Percentiles rank a stretch among this genome's conserved stretches.
Conservation (phyloP, 1,140 invertebrate species). For the Asobara japonica region DNA sequence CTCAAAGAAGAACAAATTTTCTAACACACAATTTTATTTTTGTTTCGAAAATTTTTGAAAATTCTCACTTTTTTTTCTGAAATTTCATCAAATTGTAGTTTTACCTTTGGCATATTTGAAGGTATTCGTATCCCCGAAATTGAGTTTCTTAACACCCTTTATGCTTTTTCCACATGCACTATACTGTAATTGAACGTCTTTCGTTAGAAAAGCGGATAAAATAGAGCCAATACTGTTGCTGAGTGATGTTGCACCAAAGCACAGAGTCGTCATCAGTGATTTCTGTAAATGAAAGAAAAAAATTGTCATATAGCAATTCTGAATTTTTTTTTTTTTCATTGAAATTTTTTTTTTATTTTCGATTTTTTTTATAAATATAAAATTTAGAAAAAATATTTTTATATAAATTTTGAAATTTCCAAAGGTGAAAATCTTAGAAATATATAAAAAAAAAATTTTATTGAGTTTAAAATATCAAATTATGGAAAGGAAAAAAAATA, state of each 20-base stretch:
- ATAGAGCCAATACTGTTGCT: slow-evolving; percentile 43
- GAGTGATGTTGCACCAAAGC: slow-evolving; percentile 27
- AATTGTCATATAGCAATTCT: background rate
- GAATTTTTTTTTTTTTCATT: slow-evolving; percentile 23
- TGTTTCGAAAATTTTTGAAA: slow-evolving; percentile 19
- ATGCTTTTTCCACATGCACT: slow-evolving; percentile 42
- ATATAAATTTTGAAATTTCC: no score
- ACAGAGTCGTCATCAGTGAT: slow-evolving; percentile 40
- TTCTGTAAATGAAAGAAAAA: slow-evolving; percentile 33
- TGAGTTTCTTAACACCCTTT: slow-evolving; percentile 41
- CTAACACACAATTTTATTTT: slow-evolving; percentile 19
- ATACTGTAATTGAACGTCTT: slow-evolving; percentile 44
- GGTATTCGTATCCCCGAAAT: slow-evolving; percentile 43
- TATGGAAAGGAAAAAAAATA: no score
- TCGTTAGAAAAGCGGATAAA: slow-evolving; percentile 41
- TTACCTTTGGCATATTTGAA: slow-evolving; percentile 27
- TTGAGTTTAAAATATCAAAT: background rate
- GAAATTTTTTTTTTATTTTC: slow-evolving; percentile 36
- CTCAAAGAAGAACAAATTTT: slow-evolving; percentile 37
- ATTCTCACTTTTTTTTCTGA: background rate
- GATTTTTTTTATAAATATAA: no score
- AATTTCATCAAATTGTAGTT: background rate
- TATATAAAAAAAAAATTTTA: no score
- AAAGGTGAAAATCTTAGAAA: no score
- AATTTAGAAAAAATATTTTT: no score